Evolutionary conservation across 1,140 invertebrate species (phyloP).

Genomic region (Eulimnadia texana): DNA sequence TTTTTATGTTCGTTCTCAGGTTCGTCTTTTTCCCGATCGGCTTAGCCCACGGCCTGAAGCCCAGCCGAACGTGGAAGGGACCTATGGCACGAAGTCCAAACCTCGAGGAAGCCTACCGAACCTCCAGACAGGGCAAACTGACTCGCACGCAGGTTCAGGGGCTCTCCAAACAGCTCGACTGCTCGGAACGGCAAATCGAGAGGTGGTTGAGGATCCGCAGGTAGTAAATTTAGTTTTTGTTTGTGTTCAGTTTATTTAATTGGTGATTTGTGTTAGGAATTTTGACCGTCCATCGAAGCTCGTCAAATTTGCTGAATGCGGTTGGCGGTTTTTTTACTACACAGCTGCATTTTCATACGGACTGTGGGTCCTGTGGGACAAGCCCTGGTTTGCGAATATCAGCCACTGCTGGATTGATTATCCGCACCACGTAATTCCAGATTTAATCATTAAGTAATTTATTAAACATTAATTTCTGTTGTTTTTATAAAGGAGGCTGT

Average conservation of each 20-base stretch:
- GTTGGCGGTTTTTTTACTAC: not conserved
- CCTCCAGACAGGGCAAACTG: not conserved
- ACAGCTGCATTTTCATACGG: not conserved
- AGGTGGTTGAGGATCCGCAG: conserved; percentile 1
- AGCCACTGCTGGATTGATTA: not conserved
- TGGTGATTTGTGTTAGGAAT: not conserved
- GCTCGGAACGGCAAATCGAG: not conserved
- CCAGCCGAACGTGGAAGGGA: not conserved
- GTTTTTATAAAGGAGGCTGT: not conserved
- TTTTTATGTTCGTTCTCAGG: not conserved
- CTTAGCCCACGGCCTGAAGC: not conserved
- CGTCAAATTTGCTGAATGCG: conserved; percentile 4
- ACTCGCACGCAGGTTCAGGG: not conserved
- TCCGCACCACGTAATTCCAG: not conserved
- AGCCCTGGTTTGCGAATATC: not conserved
- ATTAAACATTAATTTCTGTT: too few species aligned
- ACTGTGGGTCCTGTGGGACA: not conserved
- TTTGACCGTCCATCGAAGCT: not conserved
- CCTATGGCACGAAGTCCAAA: not conserved
- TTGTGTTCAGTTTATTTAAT: not conserved
- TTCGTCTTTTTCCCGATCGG: conserved; percentile 1
- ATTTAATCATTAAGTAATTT: not conserved
- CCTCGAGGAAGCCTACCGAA: not conserved
- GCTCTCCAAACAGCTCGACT: not conserved
- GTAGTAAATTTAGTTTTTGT: not conserved